Evolutionary conservation across 2,113 vertebrate genomes (phyloP), one percentile per base, ranked within the genome.

Genomic region (Gulo gulo): DNA sequence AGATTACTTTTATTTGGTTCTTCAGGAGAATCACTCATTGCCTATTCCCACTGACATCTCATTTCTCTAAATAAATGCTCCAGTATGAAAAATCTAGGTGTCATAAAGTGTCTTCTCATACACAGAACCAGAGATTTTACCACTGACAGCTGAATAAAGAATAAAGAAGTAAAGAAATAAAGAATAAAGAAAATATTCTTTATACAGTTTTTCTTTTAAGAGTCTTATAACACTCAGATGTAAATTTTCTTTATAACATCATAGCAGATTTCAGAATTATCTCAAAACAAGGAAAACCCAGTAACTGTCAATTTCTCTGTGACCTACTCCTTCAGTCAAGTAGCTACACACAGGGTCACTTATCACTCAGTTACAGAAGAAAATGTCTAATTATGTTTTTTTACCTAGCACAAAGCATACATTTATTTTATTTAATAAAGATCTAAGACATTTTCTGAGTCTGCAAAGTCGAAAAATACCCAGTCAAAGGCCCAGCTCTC

Each of bases 381-480:
- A 93, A 91, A 94, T 0, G 1, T 34, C 36, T 50, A 52, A 47
- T 16, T 31, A 88, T 96, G 13, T 36, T 14, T 80, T 80, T 82
- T 87, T 95, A 20, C 61, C 34, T 91, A 94, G 78, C 36, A 78
- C 21, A 95, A 96, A 3, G n/a, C 2, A 92, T 57, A 92, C 12
- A 86, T 36, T 88, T 21, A 82, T 82, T 85, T 89, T 47, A 78
- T n/a, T 82, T 69, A 87, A 86, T 59, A 90, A 81, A 59, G 20
- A 39, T 45, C 50, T 94, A 63, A 45, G 10, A 18, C 13, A 42
- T 50, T 74, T 97, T 97, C 79, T 89, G 83, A 47, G 14, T 16
- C 45, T 74, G 14, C 88, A 78, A 93, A 80, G 24, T 93, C 20
- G 97, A 95, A 98, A 69, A 59, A 26, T 89, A 94, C 0, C 3